These are phyloP conservation scores for Streptopelia turtur DNA, from an alignment of 2,797 vertebrate genomes.

Conservation along the genomic window DNA sequence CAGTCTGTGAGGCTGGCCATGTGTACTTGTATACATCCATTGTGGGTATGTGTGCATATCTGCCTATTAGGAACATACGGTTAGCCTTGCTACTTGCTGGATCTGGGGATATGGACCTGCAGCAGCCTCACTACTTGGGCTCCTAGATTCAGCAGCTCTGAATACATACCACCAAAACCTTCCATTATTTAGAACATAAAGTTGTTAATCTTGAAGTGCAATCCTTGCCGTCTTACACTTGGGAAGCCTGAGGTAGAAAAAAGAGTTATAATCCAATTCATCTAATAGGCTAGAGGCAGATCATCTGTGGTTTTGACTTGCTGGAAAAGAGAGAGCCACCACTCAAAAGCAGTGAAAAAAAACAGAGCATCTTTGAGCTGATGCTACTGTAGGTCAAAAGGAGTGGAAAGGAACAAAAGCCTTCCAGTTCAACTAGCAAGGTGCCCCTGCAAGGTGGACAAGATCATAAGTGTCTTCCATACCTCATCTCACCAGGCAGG, in stretches of 20 bases:
- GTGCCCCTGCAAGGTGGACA: not conserved
- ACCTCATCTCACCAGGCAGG: not conserved
- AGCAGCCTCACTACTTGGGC: not conserved
- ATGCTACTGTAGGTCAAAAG: fast-evolving
- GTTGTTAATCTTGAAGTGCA: not conserved
- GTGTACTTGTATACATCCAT: not conserved
- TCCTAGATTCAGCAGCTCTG: not conserved
- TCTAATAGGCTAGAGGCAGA: not conserved
- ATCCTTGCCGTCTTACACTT: not conserved
- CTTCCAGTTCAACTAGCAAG: not conserved
- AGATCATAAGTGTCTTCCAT: not conserved
- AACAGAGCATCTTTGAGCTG: not conserved
- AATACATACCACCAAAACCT: not conserved
- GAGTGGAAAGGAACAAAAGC: not conserved
- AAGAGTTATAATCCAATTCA: not conserved
- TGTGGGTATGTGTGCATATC: not conserved
- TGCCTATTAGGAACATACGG: not conserved
- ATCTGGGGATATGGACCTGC: not conserved
- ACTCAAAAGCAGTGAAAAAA: not conserved
- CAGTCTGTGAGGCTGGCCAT: not conserved
- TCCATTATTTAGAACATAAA: not conserved
- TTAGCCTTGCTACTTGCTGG: not conserved
- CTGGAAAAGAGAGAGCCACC: not conserved
- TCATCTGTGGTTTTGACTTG: not conserved
- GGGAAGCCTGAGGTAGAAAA: not conserved